A percentile compares a stretch with the other conserved stretches of the same genome.
Evolutionary conservation across 1,140 invertebrate genomes (phyloP).

Genomic region (Ctenoplectra terminalis): DNA sequence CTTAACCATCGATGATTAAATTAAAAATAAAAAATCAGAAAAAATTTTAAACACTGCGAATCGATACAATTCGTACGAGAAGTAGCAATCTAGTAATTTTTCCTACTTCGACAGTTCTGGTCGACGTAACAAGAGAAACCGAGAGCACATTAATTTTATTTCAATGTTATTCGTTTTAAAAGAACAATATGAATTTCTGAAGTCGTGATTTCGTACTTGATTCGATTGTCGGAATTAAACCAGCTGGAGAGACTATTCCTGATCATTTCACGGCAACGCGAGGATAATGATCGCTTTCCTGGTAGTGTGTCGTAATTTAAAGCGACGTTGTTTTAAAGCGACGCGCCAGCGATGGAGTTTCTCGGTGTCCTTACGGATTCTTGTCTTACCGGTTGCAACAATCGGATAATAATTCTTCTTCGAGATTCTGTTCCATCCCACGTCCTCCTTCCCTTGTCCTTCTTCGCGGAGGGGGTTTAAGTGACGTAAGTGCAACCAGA

Average conservation of each 20-base stretch:
- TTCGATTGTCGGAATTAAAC: neutral
- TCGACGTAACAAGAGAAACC: too few species aligned
- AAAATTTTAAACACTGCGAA: too few species aligned
- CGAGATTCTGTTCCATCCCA: constrained; percentile 21
- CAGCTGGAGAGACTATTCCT: neutral
- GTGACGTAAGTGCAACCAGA: constrained; percentile 20
- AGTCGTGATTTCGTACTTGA: constrained; percentile 11
- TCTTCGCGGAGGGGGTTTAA: constrained; percentile 12
- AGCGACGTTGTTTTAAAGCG: constrained; percentile 28
- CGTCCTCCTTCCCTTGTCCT: constrained; percentile 37
- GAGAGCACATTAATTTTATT: too few species aligned
- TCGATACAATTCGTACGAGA: too few species aligned
- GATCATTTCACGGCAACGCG: constrained; percentile 18
- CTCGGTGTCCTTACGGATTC: constrained; percentile 24
- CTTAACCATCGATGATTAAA: too few species aligned
- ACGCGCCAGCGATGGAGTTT: neutral
- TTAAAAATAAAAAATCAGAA: too few species aligned
- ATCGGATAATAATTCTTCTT: constrained; percentile 37
- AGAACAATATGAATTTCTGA: neutral
- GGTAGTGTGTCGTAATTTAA: constrained; percentile 45
- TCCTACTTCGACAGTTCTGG: too few species aligned
- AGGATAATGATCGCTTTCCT: constrained; percentile 51
- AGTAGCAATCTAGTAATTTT: too few species aligned
- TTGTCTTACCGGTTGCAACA: constrained; percentile 32
- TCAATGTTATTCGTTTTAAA: too few species aligned